phyloP scores from a whole-genome alignment of 1,140 invertebrate genomes.

The Lamellibrachia luymesi region DNA sequence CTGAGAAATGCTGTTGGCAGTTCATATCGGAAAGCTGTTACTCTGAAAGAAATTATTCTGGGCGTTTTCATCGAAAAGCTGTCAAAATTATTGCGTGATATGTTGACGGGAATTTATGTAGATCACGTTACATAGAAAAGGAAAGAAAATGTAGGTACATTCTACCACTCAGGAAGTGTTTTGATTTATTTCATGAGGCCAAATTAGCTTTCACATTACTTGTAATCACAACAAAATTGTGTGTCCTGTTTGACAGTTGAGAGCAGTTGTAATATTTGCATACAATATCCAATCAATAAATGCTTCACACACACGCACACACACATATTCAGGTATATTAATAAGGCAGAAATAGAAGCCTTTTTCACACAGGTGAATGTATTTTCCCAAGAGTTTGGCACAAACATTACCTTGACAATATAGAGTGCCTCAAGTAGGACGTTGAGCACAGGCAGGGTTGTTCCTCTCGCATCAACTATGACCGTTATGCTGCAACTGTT shows the following conservation, averaged over 20 bases:
- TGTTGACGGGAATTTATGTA: background rate
- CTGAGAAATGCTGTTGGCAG: background rate
- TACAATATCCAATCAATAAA: background rate
- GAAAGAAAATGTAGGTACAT: background rate
- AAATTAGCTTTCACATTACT: background rate
- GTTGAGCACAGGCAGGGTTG: slow-evolving; percentile 41
- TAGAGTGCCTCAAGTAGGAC: slow-evolving; percentile 46
- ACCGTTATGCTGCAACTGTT: slow-evolving; percentile 37
- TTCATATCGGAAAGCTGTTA: background rate
- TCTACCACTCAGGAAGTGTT: background rate
- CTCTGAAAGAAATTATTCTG: background rate
- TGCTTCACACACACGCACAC: background rate
- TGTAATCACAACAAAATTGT: background rate
- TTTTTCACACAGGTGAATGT: background rate
- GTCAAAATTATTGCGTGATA: background rate
- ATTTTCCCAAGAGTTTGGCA: background rate
- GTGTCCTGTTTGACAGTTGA: background rate
- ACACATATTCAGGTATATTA: background rate
- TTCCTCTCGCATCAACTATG: slow-evolving; percentile 43
- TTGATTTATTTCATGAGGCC: background rate
- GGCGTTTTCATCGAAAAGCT: background rate
- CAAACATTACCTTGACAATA: slow-evolving; percentile 41
- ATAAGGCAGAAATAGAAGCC: background rate
- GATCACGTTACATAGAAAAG: background rate
- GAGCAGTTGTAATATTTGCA: background rate